These are phyloP conservation scores for Sebastes umbrosus DNA, from an alignment of 2,797 vertebrate genomes.

Conservation along the genomic window DNA sequence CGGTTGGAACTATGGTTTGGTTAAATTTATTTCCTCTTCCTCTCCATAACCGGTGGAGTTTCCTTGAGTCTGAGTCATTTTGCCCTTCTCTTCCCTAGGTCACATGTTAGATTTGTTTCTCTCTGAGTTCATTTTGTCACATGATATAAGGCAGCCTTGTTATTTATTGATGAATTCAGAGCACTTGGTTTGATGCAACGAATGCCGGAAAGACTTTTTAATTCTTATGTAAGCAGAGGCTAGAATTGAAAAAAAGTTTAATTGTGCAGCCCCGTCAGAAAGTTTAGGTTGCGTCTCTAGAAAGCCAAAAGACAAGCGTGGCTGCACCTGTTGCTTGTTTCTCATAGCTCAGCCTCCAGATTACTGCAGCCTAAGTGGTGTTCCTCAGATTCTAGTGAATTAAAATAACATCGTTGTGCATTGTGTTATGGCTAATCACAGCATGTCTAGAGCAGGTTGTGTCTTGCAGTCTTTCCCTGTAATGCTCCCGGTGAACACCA, in stretches of 20 bases:
- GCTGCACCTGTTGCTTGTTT: slow-evolving; percentile 57
- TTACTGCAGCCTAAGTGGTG: slow-evolving; percentile 5
- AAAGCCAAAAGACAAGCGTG: background rate
- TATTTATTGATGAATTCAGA: background rate
- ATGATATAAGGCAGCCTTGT: background rate
- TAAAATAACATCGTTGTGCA: slow-evolving; percentile 9
- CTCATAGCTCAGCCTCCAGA: background rate
- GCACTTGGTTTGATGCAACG: background rate
- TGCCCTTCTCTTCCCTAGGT: background rate
- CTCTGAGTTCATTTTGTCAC: background rate
- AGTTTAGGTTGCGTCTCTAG: background rate
- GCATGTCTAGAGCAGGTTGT: slow-evolving; percentile 31
- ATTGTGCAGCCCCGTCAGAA: background rate
- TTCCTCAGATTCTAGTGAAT: slow-evolving; percentile 6
- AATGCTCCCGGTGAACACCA: slow-evolving; percentile 3
- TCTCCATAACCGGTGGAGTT: background rate
- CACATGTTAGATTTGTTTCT: background rate
- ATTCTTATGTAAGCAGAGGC: background rate
- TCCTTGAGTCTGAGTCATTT: slow-evolving; percentile 15
- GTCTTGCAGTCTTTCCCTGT: slow-evolving; percentile 30
- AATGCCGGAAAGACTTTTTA: background rate
- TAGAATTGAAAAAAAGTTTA: background rate
- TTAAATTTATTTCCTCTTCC: slow-evolving; percentile 22
- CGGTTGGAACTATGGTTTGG: slow-evolving; percentile 8
- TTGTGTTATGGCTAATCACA: slow-evolving; percentile 25